Evolutionary conservation across 1,140 invertebrate species (phyloP).

Genomic region (Cecropterus lyciades): DNA sequence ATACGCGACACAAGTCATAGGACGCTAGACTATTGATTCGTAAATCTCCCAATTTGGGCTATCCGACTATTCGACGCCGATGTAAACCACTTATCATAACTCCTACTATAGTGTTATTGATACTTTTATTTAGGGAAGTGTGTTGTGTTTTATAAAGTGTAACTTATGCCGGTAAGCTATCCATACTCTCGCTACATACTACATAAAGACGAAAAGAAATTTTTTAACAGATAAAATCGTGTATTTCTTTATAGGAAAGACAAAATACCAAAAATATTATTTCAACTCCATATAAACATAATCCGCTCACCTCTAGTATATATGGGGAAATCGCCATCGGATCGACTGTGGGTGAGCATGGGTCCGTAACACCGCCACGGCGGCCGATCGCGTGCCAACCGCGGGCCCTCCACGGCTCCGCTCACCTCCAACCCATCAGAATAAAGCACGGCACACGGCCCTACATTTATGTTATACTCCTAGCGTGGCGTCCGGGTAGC

Average conservation of each 20-base stretch:
- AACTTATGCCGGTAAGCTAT: not conserved
- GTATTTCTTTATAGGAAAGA: slow-evolving; percentile 21
- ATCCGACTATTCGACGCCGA: slow-evolving; percentile 34
- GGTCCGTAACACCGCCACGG: slow-evolving; percentile 85
- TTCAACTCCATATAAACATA: slow-evolving; percentile 13
- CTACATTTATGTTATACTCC: slow-evolving; percentile 54
- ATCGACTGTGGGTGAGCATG: slow-evolving; percentile 92
- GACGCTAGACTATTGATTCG: slow-evolving; percentile 54
- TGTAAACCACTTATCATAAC: slow-evolving; percentile 7
- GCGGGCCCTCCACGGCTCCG: slow-evolving; percentile 77
- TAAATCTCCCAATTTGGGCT: slow-evolving; percentile 37
- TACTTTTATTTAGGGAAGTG: not conserved
- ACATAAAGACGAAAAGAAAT: not conserved
- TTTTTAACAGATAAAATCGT: not conserved
- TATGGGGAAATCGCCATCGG: slow-evolving; percentile 92
- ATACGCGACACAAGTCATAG: slow-evolving; percentile 29
- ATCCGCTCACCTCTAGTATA: slow-evolving; percentile 84
- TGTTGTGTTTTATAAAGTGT: slow-evolving; percentile 3
- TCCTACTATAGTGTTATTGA: slow-evolving; percentile 10
- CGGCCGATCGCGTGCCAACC: slow-evolving; percentile 70
- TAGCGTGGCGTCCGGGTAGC: slow-evolving; percentile 56
- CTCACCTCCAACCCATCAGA: slow-evolving; percentile 71
- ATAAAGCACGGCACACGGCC: slow-evolving; percentile 61
- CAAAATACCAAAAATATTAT: slow-evolving; percentile 28
- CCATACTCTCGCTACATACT: not conserved